Evolutionary conservation across 2,888 invertebrate genomes (phyloP), one percentile per base, ranked within the genome.

Genomic region (Marronus borbonicus): DNA sequence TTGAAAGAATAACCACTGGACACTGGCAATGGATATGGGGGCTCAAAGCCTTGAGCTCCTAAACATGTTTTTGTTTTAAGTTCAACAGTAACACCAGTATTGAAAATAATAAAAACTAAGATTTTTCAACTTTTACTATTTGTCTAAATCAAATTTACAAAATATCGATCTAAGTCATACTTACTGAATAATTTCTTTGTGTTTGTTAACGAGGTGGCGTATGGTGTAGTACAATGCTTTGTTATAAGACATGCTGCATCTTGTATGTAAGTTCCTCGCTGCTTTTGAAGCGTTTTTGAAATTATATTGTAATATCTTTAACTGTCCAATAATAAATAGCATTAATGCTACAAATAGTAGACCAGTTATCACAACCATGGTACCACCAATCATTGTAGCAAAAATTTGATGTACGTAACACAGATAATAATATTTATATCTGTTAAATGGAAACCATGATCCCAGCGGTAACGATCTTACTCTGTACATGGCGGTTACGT

Each of bases 381-480:
- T 64, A 1, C 79, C 79, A 7, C 81, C 82, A 58, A 79, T 65
- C 17, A 76, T 39, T 10, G 80, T 80, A 62, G 78, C 79, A 49
- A 81, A 12, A 1, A 79, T 77, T 28, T 81, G 80, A 66, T 75
- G 78, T 0, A 50, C 36, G 65, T 79, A 82, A 31, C 80, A 31
- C 14, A 66, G n/a, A 28, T 64, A 70, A 70, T 83, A 83, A 74
- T 81, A 79, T 14, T 80, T 76, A 65, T 80, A 78, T 74, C 79
- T 78, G 76, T 83, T 81, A 76, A 83, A 83, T 4, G 83, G 83
- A 76, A 82, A 80, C 83, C 83, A 83, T 62, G 81, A 79, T 12
- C 78, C 81, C 52, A 81, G 80, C 2, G 82, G 82, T 66, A 82
- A 66, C 4, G 81, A 78, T 64, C 81, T 80, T 14, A 78, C 75